These are phyloP conservation scores for Poecilia velifera DNA, from an alignment of 2,797 vertebrate genomes.

Conservation along the genomic window DNA sequence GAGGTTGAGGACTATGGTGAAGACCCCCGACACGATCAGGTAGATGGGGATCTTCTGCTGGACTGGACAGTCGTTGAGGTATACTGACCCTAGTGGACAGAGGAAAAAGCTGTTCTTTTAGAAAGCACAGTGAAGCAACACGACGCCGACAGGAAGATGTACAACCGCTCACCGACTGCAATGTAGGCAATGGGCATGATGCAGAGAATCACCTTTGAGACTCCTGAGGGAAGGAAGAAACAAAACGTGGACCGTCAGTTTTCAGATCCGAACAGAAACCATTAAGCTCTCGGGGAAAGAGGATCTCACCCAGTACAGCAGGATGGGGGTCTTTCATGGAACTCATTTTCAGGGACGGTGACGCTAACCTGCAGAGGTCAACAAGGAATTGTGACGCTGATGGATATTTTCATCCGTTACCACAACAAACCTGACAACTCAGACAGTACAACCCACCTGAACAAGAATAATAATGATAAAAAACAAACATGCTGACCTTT, in stretches of 20 bases:
- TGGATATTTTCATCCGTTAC: neutral
- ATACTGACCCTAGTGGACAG: constrained; percentile 57
- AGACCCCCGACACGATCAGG: constrained; percentile 74
- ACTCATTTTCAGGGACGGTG: constrained; percentile 38
- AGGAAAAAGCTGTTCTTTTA: neutral
- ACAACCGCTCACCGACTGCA: constrained; percentile 69
- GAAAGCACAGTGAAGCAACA: neutral
- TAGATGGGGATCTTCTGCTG: constrained; percentile 80
- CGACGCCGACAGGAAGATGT: no score
- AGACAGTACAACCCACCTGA: neutral
- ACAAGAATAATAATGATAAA: neutral
- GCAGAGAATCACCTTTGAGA: constrained; percentile 37
- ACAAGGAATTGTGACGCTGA: neutral
- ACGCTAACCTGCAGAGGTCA: constrained; percentile 17
- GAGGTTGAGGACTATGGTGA: constrained; percentile 47
- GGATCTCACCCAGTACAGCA: constrained; percentile 45
- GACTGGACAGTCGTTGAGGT: constrained; percentile 75
- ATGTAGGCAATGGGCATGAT: constrained; percentile 71
- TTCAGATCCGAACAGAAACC: neutral
- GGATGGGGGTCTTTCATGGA: neutral
- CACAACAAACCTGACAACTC: neutral
- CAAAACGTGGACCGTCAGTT: neutral
- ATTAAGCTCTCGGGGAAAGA: neutral
- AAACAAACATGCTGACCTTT: neutral
- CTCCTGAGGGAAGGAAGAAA: constrained; percentile 52